Base-by-base conservation (phyloP, 2,888 invertebrate genomes). In the Cheilosia vernalis region DNA sequence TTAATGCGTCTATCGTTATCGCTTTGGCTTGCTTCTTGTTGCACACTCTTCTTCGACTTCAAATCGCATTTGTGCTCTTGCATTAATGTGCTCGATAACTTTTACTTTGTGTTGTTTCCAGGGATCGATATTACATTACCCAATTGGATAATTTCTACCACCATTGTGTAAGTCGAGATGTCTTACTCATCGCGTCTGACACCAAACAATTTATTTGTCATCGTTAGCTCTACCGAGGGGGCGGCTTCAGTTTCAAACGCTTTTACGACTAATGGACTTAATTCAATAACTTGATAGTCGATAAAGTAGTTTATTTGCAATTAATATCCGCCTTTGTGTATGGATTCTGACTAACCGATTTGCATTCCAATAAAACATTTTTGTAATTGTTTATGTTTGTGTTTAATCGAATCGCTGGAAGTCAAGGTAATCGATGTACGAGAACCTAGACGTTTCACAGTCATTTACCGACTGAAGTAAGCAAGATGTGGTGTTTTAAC, bases 311-410 rank as follows among this genome's bases (percentile, higher is more conserved):
- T 51, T 53, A 64, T 64, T 64, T 64, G 63, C 63, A 64, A 37
- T 64, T 64, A 49, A 64, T 49, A 61, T 61, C 61, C 64, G 64
- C 21, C 64, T 27, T 17, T 17, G 13, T 44, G 37, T 19, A 3
- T 51, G 30, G 10, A 6, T 37, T 44, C 47, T 21, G 2, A 37
- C 30, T 17, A 42, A 67, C 4, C 15, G 27, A 67, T 67, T 67
- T 67, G 55, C 67, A 67, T 27, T 49, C 53, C 66, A 53, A 53
- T 44, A 55, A 51, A 67, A 55, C n/a, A 27, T 30, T n/a, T 51
- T 3, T n/a, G 27, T 30, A 47, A 4, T 5, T 19, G 19, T 13
- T 47, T 47, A 4, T 19, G 9, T 19, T 21, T 49, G 9, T n/a
- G 19, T 19, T 37, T 64, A 37, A 58, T 49, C 33, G 24, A 49